Base-by-base conservation (phyloP, 2,888 invertebrate genomes). In the Teleogryllus oceanicus region DNA sequence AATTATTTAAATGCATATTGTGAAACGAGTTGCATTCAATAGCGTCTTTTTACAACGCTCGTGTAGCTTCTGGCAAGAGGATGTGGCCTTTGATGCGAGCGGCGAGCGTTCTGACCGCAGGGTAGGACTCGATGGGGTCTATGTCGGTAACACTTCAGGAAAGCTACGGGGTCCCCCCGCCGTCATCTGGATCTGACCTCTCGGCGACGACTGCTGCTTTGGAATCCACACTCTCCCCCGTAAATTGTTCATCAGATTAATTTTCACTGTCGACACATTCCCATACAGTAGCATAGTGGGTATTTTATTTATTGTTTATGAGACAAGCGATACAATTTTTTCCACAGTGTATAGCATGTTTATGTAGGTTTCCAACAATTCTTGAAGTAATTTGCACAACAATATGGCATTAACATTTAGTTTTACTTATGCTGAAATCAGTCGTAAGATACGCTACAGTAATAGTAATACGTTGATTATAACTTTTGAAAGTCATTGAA, bases 311-410 rank as follows among this genome's bases (percentile, higher is more conserved):
- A 62, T 62, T 62, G 62, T 62, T 13, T 62, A 62, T 62, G 62
- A 62, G 62, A 62, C 62, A 62, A 62, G 62, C 62, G n/a, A 62
- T 62, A 62, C 62, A 62, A 37, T 62, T 62, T 62, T 62, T 62
- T 18, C 62, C 62, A 62, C n/a, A 62, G 62, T 62, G 62, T 62
- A 62, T n/a, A 62, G 62, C 62, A 62, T 62, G n/a, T 62, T 62
- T 62, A 62, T 62, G 62, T 62, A 62, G n/a, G 62, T 62, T 62
- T 62, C n/a, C 62, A 62, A 62, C 62, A 62, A 62, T 62, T 62
- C n/a, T 62, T 62, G 62, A 62, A 62, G n/a, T 62, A 62, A 18
- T 62, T 37, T 37, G 13, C 62, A 62, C 62, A 62, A 62, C 62
- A 62, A 62, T 62, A 62, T n/a, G n/a, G n/a, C 37, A 18, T 62